Percentiles rank a stretch among this genome's conserved stretches.
phyloP scores from a whole-genome alignment of 2,888 invertebrate species.

The Zelleria hepariella region DNA sequence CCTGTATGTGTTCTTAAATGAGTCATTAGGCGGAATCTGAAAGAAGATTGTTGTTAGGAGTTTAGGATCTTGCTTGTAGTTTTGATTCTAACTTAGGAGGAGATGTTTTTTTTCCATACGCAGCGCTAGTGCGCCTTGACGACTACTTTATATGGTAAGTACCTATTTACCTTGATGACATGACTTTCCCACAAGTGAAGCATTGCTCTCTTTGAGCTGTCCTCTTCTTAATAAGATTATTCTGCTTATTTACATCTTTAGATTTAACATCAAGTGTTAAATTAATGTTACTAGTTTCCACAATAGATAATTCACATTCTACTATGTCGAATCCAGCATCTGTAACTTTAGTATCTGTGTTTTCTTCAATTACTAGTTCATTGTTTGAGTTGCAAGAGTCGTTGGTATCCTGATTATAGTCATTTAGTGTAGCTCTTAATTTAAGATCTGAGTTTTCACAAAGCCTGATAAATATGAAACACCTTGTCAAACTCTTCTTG shows the following conservation, averaged over 20 bases:
- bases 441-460: constrained; percentile 42
- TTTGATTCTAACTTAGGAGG: too few relatives aligned
- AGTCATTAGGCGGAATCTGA: constrained; percentile 57
- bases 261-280: constrained; percentile 9
- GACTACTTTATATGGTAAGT: neutral
- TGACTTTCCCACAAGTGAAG: constrained; percentile 64
- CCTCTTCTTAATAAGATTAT: constrained; percentile 16
- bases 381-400: neutral
- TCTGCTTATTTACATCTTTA: constrained; percentile 11
- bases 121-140: neutral
- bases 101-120: too few relatives aligned
- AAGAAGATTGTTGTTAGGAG: constrained; percentile 12
- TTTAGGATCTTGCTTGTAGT: too few relatives aligned
- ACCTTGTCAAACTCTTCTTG: constrained; percentile 34
- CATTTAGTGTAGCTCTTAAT: constrained; percentile 22
- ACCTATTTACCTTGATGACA: constrained; percentile 55
- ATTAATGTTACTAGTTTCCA: constrained; percentile 10
- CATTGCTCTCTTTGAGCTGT: constrained; percentile 46
- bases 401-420: neutral
- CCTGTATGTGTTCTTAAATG: constrained; percentile 55
- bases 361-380: neutral
- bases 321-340: constrained; percentile 1
- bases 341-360: neutral
- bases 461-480: constrained; percentile 39
- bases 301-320: neutral